Evolutionary conservation across 64 coral and sea anemone species (phyloP), one percentile per base, ranked within the genome.

Genomic region (Stylophora pistillata): DNA sequence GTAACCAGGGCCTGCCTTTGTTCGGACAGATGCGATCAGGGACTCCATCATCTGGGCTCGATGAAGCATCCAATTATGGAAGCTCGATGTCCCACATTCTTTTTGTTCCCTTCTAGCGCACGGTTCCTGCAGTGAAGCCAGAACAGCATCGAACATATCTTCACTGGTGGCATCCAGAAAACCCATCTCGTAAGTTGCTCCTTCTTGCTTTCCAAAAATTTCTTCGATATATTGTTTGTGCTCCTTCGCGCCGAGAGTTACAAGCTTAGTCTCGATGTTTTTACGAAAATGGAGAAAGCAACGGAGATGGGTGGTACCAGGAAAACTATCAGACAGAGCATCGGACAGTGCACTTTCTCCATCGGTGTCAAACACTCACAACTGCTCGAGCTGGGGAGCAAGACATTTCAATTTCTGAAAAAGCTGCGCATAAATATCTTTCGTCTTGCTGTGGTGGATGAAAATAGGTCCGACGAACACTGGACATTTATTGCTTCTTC

Each of bases 241-340:
- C n/a, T 53, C 56, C 0, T 13, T 30, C 9, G 33, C 0, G 16
- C 28, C 37, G 5, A 83, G 58, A 1, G 30, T 5, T 0, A 37
- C 5, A 2, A 83, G 58, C 33, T 82, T 82, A 0, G 14, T n/a
- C 18, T 82, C 62, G 0, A 27, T 56, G 9, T 82, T 82, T 17
- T 30, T 27, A n/a, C 62, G 23, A 25, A 82, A 82, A n/a, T 82
- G 78, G 11, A 61, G 57, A 7, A 82, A 82, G 33, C 78, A 82
- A 29, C 78, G 78, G 3, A 82, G 9, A 33, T 56, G 56, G 10
- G 28, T 82, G 0, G n/a, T 56, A 59, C 33, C 1, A 59, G 78
- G 55, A 61, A 62, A 82, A 23, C 15, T 82, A 18, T 82, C 31
- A 10, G 26, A 3, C 3, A 82, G 0, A 1, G 78, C 32, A 3